Evolutionary conservation across 2,888 invertebrate genomes (phyloP).

Genomic region (Polydesmus complanatus): DNA sequence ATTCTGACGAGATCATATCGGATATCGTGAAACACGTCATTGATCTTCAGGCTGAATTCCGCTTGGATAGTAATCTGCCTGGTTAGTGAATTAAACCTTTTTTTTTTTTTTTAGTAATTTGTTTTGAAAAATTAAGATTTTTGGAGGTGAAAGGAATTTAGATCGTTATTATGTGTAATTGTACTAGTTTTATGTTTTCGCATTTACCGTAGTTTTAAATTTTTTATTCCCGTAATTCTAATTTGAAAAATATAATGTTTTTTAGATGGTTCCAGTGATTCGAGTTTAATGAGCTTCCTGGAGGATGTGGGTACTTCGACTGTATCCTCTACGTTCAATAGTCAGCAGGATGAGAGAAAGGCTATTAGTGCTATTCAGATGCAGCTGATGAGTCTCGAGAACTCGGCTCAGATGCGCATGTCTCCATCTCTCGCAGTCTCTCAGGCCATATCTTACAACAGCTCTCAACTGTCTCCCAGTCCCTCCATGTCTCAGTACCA

Average conservation of each 20-base stretch:
- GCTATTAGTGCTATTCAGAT: slow-evolving; percentile 81
- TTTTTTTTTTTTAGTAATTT: slow-evolving; percentile 1
- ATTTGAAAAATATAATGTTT: too few species aligned
- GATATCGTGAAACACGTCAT: slow-evolving; percentile 74
- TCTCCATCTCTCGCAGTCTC: slow-evolving; percentile 16
- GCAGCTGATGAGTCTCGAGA: slow-evolving; percentile 75
- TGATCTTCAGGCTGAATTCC: slow-evolving; percentile 42
- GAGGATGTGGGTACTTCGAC: slow-evolving; percentile 7
- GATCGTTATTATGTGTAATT: too few species aligned
- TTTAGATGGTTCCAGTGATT: slow-evolving; percentile 10
- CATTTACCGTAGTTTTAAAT: too few species aligned
- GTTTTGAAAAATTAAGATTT: neutral
- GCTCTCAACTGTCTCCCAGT: neutral
- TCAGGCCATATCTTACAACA: slow-evolving; percentile 13
- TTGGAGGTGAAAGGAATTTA: too few species aligned
- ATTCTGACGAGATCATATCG: slow-evolving; percentile 44
- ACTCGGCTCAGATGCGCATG: slow-evolving; percentile 13
- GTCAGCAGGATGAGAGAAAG: slow-evolving; percentile 47
- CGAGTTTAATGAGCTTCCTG: slow-evolving; percentile 19
- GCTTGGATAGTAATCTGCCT: slow-evolving; percentile 43
- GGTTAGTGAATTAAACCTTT: slow-evolving; percentile 4
- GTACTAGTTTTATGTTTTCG: too few species aligned
- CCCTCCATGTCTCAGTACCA: neutral
- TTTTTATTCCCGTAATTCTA: too few species aligned
- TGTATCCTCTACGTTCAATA: slow-evolving; percentile 13